A percentile compares a stretch with the other conserved stretches of the same genome.
These are phyloP conservation scores for Actenoides lindsayi DNA, from an alignment of 2,113 vertebrate genomes.

Conservation along the genomic window DNA sequence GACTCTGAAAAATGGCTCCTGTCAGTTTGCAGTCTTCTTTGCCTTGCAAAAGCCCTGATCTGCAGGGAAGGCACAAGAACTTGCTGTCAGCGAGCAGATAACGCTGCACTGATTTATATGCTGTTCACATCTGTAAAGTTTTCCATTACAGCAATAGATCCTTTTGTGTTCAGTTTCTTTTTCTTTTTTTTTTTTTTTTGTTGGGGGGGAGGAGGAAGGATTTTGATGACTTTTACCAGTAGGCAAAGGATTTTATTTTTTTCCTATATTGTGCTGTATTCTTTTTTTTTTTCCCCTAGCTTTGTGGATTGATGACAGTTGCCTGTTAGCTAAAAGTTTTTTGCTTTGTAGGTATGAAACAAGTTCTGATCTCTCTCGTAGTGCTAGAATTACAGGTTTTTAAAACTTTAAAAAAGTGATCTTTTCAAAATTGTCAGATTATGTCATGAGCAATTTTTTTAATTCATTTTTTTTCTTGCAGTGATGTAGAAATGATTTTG, in stretches of 20 bases:
- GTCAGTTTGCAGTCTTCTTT: conserved; percentile 4
- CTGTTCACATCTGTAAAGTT: conserved; percentile 12
- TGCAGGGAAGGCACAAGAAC: not conserved
- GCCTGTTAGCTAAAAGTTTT: not conserved
- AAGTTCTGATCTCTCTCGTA: not conserved
- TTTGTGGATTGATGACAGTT: not conserved
- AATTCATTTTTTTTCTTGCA: not conserved
- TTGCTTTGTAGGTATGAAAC: not conserved
- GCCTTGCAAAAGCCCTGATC: not conserved
- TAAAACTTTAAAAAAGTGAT: not conserved
- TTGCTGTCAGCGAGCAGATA: conserved; percentile 28
- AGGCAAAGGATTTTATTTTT: not conserved
- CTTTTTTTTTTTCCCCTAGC: not conserved
- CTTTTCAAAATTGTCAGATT: not conserved
- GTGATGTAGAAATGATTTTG: not conserved
- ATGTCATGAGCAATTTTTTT: not conserved
- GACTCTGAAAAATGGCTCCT: conserved; percentile 22
- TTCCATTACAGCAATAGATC: not conserved
- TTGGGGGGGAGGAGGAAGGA: not conserved
- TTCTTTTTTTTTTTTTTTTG: not conserved
- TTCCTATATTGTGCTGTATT: not conserved
- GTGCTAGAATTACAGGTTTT: not conserved
- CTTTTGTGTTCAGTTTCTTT: not conserved
- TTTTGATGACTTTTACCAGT: not conserved
- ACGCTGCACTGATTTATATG: not conserved